phyloP scores from a whole-genome alignment of 2,113 vertebrate species.

The Myrmecobius fasciatus region DNA sequence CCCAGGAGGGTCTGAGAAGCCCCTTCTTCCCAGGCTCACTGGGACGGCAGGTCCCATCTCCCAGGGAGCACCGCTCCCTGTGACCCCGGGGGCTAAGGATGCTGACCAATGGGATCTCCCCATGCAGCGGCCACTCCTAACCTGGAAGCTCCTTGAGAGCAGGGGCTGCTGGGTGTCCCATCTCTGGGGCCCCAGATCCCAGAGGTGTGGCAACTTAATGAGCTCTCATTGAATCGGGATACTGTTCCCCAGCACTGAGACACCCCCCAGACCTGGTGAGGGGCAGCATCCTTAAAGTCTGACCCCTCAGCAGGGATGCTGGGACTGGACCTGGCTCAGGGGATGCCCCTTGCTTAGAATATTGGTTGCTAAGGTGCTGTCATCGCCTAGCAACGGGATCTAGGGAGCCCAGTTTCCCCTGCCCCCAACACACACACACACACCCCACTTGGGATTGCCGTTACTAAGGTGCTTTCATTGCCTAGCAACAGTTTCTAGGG shows the following conservation, averaged over 20 bases:
- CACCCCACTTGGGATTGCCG: not conserved
- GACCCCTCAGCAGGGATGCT: no score
- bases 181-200: not conserved
- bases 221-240: not conserved
- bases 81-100: not conserved
- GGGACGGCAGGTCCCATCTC: not conserved
- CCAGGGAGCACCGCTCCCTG: not conserved
- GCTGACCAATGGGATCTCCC: not conserved
- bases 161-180: no score
- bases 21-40: no score
- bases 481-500: not conserved
- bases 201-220: not conserved
- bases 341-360: not conserved
- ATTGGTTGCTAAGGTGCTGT: not conserved
- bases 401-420: not conserved
- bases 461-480: not conserved
- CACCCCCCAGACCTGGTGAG: not conserved
- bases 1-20: no score
- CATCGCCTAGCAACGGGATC: not conserved
- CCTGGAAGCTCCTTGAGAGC: not conserved
- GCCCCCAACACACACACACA: no score
- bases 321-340: not conserved
- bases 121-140: no score
- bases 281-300: no score
- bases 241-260: not conserved